Conservation (phyloP, 2,888 invertebrate species). For the Acleris emargana region DNA sequence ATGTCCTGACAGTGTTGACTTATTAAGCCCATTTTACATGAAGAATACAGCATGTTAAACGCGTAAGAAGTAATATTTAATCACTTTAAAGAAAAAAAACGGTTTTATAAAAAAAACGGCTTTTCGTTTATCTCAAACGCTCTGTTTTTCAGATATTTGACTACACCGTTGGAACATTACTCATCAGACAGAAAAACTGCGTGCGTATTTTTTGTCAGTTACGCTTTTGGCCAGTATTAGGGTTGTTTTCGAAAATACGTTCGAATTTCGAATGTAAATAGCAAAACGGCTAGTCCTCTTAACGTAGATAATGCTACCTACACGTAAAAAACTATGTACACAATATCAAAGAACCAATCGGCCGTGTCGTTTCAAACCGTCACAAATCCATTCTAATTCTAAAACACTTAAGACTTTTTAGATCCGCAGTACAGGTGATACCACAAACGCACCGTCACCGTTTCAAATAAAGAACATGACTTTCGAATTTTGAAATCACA, state of each 20-base stretch:
- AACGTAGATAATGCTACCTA: slow-evolving; percentile 12
- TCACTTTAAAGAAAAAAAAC: too few relatives aligned
- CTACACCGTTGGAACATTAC: too few relatives aligned
- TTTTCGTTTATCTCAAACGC: too few relatives aligned
- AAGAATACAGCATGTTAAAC: too few relatives aligned
- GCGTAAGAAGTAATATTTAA: too few relatives aligned
- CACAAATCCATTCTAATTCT: not conserved
- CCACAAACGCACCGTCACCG: slow-evolving; percentile 61
- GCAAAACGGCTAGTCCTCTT: slow-evolving; percentile 3
- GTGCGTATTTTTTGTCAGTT: too few relatives aligned
- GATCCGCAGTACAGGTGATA: slow-evolving; percentile 38
- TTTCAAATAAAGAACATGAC: slow-evolving; percentile 78
- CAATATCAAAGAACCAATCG: slow-evolving; percentile 16
- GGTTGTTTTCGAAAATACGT: not conserved
- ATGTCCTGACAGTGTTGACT: too few relatives aligned
- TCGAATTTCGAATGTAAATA: not conserved
- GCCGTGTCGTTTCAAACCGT: slow-evolving; percentile 1
- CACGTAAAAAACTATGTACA: slow-evolving; percentile 25
- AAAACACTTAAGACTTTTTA: slow-evolving; percentile 31
- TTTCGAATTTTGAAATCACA: slow-evolving; percentile 72
- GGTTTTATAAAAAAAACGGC: too few relatives aligned
- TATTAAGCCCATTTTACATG: too few relatives aligned
- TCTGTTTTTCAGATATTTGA: too few relatives aligned
- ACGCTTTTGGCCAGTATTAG: too few relatives aligned
- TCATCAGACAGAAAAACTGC: too few relatives aligned